These are phyloP conservation scores for Mormyrus hasselquistii DNA, from an alignment of 2,797 vertebrate species.

Conservation along the genomic window DNA sequence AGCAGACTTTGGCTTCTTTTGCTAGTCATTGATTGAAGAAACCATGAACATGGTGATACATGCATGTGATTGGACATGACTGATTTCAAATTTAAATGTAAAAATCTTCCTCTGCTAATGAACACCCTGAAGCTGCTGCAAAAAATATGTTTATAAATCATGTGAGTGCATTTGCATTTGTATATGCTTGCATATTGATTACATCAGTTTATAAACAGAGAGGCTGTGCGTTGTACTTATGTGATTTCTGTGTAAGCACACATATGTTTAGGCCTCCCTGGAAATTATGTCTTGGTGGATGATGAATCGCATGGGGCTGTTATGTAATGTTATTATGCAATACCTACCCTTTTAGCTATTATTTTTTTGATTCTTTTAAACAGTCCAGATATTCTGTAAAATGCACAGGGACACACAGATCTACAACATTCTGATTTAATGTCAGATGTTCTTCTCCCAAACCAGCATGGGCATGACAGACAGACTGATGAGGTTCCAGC, in stretches of 20 bases:
- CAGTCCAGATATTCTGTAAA: neutral
- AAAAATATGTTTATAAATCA: neutral
- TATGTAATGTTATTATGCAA: conserved; percentile 11
- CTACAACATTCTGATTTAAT: neutral
- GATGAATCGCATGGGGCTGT: neutral
- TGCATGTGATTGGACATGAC: neutral
- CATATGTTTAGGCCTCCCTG: neutral
- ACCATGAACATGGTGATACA: neutral
- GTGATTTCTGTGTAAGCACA: neutral
- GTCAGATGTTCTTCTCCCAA: neutral
- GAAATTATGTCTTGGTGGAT: neutral
- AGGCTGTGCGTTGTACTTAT: neutral
- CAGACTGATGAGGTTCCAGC: neutral
- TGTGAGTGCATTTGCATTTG: neutral
- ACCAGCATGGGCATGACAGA: neutral
- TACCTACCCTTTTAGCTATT: neutral
- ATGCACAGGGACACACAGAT: neutral
- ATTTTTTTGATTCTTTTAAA: neutral
- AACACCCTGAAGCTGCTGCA: neutral
- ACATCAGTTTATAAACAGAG: neutral
- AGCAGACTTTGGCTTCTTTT: neutral
- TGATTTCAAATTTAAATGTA: neutral
- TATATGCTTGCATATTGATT: neutral
- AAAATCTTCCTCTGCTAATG: neutral
- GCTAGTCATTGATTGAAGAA: neutral